Base-by-base conservation (phyloP, 2,797 vertebrate species). In the Neoniphon sammara region DNA sequence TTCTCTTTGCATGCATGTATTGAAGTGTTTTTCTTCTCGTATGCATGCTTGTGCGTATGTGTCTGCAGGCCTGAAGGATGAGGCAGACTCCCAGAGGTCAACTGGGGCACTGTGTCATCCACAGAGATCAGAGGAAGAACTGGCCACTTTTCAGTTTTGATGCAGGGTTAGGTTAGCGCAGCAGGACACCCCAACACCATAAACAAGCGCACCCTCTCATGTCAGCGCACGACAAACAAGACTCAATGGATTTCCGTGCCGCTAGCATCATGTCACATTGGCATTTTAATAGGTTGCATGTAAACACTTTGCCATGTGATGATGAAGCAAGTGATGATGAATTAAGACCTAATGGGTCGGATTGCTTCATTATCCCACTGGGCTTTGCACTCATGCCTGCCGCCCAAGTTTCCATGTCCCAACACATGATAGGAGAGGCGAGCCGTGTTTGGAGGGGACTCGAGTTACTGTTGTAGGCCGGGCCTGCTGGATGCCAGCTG, bases 391-490 rank as follows among this genome's bases (percentile, higher is more conserved):
- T 85, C 75, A 39, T 67, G 77, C 68, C 79, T 46, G 72, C 56
- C 64, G 72, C 81, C 77, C 60, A 75, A 85, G 71, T 85, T 92
- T 87, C 77, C 83, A 82, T 73, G 77, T 88, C 77, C 71, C 80
- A 90, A 54, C 80, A 87, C 62, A 61, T 79, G 87, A 89, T 70
- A 66, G 79, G 39, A 78, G 71, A 66, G 80, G 79, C 76, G 42
- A 7, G 60, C 61, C 21, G 73, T 39, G 82, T 82, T 76, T 63
- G 72, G 80, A 66, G 65, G 73, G 8, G 79, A 83, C 82, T 93
- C 85, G 5, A 80, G 87, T 93, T 91, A 89, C 90, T 77, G 81
- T 68, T 78, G 80, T 76, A 78, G 78, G 76, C 80, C 79, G 72
- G 86, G 68, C 50, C 85, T 64, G 70, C 80, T 71, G 85, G 77